A percentile compares a stretch with the other conserved stretches of the same genome.
Evolutionary conservation across 2,797 vertebrate species (phyloP).

Genomic region (Okamejei kenojei): DNA sequence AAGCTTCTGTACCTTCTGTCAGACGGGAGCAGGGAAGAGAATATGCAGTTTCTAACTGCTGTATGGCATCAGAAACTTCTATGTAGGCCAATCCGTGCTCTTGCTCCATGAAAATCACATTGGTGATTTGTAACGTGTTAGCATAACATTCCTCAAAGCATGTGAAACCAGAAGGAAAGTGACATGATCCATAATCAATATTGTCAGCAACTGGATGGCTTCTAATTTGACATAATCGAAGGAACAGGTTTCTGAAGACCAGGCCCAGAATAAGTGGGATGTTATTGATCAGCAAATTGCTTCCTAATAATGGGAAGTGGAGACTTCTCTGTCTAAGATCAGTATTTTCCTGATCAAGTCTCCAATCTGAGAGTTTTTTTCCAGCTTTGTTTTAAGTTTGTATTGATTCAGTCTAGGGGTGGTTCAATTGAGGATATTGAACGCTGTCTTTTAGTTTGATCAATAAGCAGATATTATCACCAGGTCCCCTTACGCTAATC

Average conservation of each 20-base stretch:
- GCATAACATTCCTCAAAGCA: not conserved
- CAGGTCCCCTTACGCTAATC: not conserved
- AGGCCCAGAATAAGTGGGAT: not conserved
- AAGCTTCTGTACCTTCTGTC: too few species aligned
- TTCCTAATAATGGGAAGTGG: not conserved
- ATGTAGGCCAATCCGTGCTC: not conserved
- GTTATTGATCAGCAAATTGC: slow-evolving; percentile 8
- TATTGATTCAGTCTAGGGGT: not conserved
- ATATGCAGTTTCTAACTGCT: not conserved
- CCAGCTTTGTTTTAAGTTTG: not conserved
- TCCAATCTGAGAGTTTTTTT: not conserved
- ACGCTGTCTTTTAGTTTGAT: not conserved
- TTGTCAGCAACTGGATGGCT: not conserved
- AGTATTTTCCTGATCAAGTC: not conserved
- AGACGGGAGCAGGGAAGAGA: too few species aligned
- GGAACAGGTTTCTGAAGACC: not conserved
- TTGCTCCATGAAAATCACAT: not conserved
- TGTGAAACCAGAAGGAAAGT: not conserved
- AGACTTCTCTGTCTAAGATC: not conserved
- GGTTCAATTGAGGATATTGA: slow-evolving; percentile 12
- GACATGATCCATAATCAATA: not conserved
- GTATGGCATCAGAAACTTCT: not conserved
- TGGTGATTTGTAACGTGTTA: not conserved
- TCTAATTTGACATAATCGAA: not conserved
- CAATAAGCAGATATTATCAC: slow-evolving; percentile 13